Percentiles rank a stretch among this genome's conserved stretches.
Conservation (phyloP, 2,113 vertebrate genomes). For the Buteo buteo region DNA sequence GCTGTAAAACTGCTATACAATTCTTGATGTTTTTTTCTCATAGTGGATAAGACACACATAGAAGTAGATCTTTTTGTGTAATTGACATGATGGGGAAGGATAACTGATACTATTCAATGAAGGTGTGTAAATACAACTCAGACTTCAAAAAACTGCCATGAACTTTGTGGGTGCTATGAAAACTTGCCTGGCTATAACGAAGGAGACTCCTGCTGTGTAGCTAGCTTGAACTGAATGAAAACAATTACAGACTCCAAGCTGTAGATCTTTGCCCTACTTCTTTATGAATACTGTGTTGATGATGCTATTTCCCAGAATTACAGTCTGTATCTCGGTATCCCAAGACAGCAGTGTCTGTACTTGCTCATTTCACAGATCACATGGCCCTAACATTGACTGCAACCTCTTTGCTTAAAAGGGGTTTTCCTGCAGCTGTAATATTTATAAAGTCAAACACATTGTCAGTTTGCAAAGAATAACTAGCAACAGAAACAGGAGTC, state of each 20-base stretch:
- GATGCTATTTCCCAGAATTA: background rate
- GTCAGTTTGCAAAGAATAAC: background rate
- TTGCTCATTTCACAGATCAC: background rate
- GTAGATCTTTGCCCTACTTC: background rate
- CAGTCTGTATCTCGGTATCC: accelerated
- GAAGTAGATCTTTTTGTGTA: background rate
- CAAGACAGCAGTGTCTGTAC: background rate
- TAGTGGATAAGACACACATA: background rate
- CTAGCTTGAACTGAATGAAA: background rate
- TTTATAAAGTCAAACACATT: background rate
- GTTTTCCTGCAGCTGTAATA: background rate
- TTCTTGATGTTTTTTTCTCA: background rate
- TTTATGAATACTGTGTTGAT: background rate
- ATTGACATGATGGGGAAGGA: background rate
- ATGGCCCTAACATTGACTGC: background rate
- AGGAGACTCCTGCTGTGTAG: background rate
- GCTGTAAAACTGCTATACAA: background rate
- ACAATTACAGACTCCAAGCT: background rate
- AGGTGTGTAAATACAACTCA: background rate
- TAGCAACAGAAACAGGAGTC: background rate
- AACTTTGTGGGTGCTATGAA: background rate
- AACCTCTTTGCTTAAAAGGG: background rate
- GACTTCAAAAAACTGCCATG: background rate
- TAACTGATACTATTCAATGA: background rate
- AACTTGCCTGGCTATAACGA: background rate